Percentiles rank a stretch among this genome's conserved stretches.
These are phyloP conservation scores for Corythaixoides concolor DNA, from an alignment of 2,113 vertebrate genomes.

Conservation along the genomic window DNA sequence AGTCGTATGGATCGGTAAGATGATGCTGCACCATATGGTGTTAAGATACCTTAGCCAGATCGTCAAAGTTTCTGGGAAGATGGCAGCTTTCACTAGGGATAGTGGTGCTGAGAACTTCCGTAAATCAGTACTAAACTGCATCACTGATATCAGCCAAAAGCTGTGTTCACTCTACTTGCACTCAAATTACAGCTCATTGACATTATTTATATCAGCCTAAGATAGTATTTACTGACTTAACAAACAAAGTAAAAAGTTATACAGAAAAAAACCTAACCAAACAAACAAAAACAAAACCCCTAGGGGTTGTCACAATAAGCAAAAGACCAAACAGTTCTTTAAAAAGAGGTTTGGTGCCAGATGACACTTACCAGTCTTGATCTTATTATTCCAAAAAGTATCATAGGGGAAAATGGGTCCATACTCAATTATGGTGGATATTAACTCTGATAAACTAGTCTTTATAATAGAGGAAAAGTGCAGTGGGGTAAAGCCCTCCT, in stretches of 20 bases:
- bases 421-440: not conserved
- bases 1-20: not conserved
- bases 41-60: not conserved
- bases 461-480: not conserved
- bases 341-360: not conserved
- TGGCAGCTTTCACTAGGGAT: not conserved
- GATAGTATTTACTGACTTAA: not conserved
- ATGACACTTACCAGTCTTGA: not conserved
- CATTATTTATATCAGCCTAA: not conserved
- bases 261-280: not conserved
- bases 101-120: not conserved
- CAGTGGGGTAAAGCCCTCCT: not conserved
- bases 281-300: no score
- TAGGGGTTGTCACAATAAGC: not conserved
- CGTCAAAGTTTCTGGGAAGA: not conserved
- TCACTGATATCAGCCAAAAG: not conserved
- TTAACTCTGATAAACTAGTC: not conserved
- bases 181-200: not conserved
- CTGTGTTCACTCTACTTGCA: not conserved
- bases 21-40: not conserved
- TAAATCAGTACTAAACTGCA: not conserved
- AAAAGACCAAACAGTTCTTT: not conserved
- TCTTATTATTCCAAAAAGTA: not conserved
- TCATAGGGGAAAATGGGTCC: not conserved
- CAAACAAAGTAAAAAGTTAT: not conserved